Evolutionary conservation across 2,888 invertebrate genomes (phyloP).

Genomic region (Nymphalis polychloros): DNA sequence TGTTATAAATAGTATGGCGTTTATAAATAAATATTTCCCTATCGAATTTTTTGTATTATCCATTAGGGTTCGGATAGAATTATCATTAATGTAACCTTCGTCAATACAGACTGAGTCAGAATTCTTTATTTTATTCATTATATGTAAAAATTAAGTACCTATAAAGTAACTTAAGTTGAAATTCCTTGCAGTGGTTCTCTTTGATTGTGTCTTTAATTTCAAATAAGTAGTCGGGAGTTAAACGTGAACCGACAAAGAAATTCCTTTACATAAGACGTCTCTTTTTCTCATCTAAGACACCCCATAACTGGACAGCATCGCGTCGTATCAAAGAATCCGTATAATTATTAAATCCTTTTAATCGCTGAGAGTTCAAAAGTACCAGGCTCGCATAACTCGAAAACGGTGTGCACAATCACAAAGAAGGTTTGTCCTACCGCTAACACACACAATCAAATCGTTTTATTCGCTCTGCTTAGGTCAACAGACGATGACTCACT

Average conservation of each 20-base stretch:
- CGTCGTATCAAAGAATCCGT: conserved; percentile 25
- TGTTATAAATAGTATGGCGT: not conserved
- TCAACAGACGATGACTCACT: conserved; percentile 69
- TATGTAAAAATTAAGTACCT: no score
- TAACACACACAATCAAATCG: conserved; percentile 42
- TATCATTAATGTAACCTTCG: not conserved
- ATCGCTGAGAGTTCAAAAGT: conserved; percentile 40
- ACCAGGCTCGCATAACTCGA: conserved; percentile 50
- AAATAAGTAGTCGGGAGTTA: conserved; percentile 8
- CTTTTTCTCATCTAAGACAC: conserved; percentile 31
- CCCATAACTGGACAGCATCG: conserved; percentile 29
- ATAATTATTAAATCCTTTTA: conserved; percentile 40
- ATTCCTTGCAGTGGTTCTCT: not conserved
- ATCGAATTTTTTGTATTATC: not conserved
- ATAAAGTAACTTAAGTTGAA: no score
- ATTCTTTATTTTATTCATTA: no score
- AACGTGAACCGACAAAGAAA: conserved; percentile 29
- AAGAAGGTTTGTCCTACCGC: conserved; percentile 36
- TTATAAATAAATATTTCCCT: no score
- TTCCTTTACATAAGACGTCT: conserved; percentile 19
- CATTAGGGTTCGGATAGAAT: not conserved
- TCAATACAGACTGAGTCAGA: not conserved
- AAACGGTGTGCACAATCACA: conserved; percentile 41
- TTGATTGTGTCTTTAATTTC: not conserved
- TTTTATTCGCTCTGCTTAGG: conserved; percentile 51